These are phyloP conservation scores for Anguilla japonica DNA, from an alignment of 2,113 vertebrate genomes.

Conservation along the genomic window DNA sequence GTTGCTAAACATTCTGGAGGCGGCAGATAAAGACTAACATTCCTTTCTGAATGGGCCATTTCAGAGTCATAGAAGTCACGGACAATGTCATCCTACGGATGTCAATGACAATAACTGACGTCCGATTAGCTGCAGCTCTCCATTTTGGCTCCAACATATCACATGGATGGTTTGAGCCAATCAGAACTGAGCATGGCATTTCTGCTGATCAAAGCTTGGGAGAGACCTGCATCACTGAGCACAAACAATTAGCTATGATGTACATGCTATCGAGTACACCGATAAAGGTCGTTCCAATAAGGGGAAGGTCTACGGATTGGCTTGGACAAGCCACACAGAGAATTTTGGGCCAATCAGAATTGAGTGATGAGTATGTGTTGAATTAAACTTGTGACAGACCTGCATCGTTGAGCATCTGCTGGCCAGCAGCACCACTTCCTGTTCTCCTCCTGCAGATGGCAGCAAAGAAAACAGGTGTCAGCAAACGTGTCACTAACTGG, in stretches of 20 bases:
- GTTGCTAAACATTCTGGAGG: too few relatives aligned
- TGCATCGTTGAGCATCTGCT: constrained; percentile 71
- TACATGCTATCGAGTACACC: too few relatives aligned
- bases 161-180: not conserved
- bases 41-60: too few relatives aligned
- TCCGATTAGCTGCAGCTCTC: not conserved
- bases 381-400: constrained; percentile 45
- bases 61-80: too few relatives aligned
- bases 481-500: not conserved
- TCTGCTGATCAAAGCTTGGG: not conserved
- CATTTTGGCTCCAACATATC: not conserved
- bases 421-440: constrained; percentile 60
- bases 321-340: not conserved
- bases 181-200: not conserved
- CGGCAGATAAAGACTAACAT: too few relatives aligned
- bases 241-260: constrained; percentile 46
- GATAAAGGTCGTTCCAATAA: too few relatives aligned
- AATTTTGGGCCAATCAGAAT: not conserved
- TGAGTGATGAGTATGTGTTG: not conserved
- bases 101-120: not conserved
- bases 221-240: constrained; percentile 69
- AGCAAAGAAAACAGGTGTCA: not conserved
- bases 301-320: too few relatives aligned
- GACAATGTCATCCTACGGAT: not conserved
- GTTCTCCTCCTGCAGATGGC: constrained; percentile 63